Evolutionary conservation across 2,888 invertebrate species (phyloP).

Genomic region (Drosophila atroscutellata): DNA sequence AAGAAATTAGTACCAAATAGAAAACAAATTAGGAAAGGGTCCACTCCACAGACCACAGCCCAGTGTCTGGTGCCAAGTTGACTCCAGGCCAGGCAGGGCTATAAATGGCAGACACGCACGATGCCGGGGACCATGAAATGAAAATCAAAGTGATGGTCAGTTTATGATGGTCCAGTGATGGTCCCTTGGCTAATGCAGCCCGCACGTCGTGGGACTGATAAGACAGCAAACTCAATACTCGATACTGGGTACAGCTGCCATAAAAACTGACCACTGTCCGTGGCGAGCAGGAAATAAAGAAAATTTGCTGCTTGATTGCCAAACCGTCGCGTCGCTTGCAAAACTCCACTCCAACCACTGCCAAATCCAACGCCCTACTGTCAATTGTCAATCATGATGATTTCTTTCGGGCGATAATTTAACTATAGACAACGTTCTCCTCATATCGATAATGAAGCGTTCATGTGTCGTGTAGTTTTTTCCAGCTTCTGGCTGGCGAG

Average conservation of each 20-base stretch:
- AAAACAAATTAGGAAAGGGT: slow-evolving; percentile 81
- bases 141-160: slow-evolving; percentile 75
- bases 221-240: slow-evolving; percentile 47
- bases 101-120: slow-evolving; percentile 54
- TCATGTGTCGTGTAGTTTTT: slow-evolving; percentile 49
- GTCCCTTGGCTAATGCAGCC: slow-evolving; percentile 32
- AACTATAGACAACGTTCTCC: slow-evolving; percentile 56
- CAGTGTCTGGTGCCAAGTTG: neutral
- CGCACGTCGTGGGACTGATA: slow-evolving; percentile 54
- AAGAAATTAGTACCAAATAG: slow-evolving; percentile 80
- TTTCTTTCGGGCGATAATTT: slow-evolving; percentile 73
- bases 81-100: slow-evolving; percentile 10
- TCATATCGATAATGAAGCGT: slow-evolving; percentile 71
- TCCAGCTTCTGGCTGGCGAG: slow-evolving; percentile 49
- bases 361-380: slow-evolving; percentile 36
- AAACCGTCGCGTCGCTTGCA: slow-evolving; percentile 6
- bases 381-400: slow-evolving; percentile 75
- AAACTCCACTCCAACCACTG: slow-evolving; percentile 13
- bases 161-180: slow-evolving; percentile 72
- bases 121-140: slow-evolving; percentile 53
- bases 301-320: slow-evolving; percentile 65
- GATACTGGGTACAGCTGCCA: slow-evolving; percentile 52
- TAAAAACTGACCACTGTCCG: slow-evolving; percentile 75
- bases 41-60: slow-evolving; percentile 16
- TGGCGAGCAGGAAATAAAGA: slow-evolving; percentile 62